Conservation (phyloP, 1,140 invertebrate species). For the Melitaea cinxia region DNA sequence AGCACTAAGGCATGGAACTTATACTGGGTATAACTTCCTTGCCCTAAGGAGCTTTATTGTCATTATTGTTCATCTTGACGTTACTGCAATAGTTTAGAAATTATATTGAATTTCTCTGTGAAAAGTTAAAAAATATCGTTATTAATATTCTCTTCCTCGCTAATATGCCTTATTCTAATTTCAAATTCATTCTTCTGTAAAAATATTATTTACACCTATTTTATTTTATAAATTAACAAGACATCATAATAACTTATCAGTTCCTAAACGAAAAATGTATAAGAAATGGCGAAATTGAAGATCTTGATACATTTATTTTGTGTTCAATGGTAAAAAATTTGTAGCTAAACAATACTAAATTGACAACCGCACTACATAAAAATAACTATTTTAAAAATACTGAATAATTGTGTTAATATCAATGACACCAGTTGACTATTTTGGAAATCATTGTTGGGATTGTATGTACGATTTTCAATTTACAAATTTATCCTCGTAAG, state of each 20-base stretch:
- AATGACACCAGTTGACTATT: slow-evolving; percentile 55
- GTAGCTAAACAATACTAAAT: slow-evolving; percentile 59
- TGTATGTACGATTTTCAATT: slow-evolving; percentile 54
- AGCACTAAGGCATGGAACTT: no score
- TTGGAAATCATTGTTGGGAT: slow-evolving; percentile 51
- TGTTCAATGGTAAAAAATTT: slow-evolving; percentile 55
- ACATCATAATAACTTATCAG: neutral
- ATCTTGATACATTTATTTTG: slow-evolving; percentile 60
- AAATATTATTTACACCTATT: neutral
- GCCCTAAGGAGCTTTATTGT: no score
- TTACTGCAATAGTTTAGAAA: no score
- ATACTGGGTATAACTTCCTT: no score
- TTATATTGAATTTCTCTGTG: no score
- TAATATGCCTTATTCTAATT: no score
- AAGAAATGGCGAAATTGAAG: slow-evolving; percentile 77
- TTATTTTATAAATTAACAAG: neutral
- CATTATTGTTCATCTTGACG: no score
- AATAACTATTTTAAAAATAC: slow-evolving; percentile 44
- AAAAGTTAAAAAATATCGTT: no score
- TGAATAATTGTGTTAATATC: slow-evolving; percentile 45
- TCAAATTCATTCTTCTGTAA: no score
- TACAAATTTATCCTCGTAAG: slow-evolving; percentile 55
- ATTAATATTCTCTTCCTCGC: no score
- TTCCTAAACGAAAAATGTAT: slow-evolving; percentile 40
- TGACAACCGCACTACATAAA: slow-evolving; percentile 45